phyloP scores from a whole-genome alignment of 2,888 invertebrate genomes.

The Euphydryas editha region DNA sequence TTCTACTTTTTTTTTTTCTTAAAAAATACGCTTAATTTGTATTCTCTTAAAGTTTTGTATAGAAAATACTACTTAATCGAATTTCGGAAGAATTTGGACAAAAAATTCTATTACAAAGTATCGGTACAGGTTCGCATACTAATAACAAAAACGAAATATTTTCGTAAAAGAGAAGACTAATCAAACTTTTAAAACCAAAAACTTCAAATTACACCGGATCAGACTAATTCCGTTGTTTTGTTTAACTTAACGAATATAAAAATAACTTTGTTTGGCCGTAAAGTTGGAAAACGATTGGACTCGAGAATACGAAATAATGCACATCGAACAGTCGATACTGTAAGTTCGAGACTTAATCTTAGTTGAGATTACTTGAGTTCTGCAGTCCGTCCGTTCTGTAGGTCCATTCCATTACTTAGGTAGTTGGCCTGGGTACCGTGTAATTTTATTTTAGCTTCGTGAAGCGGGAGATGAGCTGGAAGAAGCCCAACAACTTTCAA shows the following conservation, averaged over 20 bases:
- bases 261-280: slow-evolving; percentile 53
- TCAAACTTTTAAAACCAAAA: slow-evolving; percentile 47
- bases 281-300: slow-evolving; percentile 48
- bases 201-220: slow-evolving; percentile 43
- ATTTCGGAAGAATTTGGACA: slow-evolving; percentile 31
- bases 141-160: slow-evolving; percentile 38
- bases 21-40: slow-evolving; percentile 28
- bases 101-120: slow-evolving; percentile 44
- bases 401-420: slow-evolving; percentile 57
- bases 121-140: slow-evolving; percentile 43
- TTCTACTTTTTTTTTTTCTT: slow-evolving; percentile 25
- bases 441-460: slow-evolving; percentile 53
- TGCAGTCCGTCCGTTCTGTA: slow-evolving; percentile 58
- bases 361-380: slow-evolving; percentile 66
- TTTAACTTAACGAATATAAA: slow-evolving; percentile 50
- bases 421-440: slow-evolving; percentile 55
- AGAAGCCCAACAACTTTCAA: slow-evolving; percentile 55
- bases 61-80: slow-evolving; percentile 34
- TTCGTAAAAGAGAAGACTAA: slow-evolving; percentile 36
- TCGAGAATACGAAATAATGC: slow-evolving; percentile 68
- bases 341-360: slow-evolving; percentile 74
- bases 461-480: slow-evolving; percentile 48
- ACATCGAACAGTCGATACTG: slow-evolving; percentile 64
- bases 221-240: slow-evolving; percentile 42
- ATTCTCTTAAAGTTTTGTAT: slow-evolving; percentile 33